Evolutionary conservation across 2,113 vertebrate genomes (phyloP), one percentile per base, ranked within the genome.

Genomic region (Pavo muticus): DNA sequence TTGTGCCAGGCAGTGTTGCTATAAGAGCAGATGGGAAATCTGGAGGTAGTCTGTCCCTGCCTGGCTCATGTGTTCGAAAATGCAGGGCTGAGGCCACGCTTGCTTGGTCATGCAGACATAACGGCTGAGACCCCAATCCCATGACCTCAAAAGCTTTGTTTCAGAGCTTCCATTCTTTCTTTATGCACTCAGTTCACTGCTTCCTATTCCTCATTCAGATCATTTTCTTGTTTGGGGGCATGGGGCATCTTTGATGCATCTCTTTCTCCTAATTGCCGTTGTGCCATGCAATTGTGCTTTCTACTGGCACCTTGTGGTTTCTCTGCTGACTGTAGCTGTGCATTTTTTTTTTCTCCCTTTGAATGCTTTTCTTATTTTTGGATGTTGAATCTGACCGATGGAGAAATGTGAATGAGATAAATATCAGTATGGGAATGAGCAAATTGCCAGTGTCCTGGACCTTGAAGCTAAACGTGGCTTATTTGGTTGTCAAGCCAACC

Each of bases 71-170:
- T 11, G 1, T 88, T 94, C 71, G 4, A 19, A 83, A 93, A 69
- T 89, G 47, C 3, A 1, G 74, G 68, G 75, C 50, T 81, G 94
- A 81, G 88, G 69, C 92, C 72, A 71, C 10, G 30, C 87, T 93
- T 96, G 96, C 86, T 96, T 95, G 90, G 69, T 96, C 96, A 94
- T 95, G 96, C 92, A 89, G 76, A 94, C 69, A 93, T 95, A 95
- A 94, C 83, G 88, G 73, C 88, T 78, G 73, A 95, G 93, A 91
- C 88, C 83, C 65, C 93, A 95, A 69, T 96, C 95, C 94, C 94
- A 93, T 95, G 95, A 95, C 95, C 90, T 96, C 95, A 75, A 88
- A 93, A 93, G 91, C 95, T 94, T 95, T 96, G 93, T 97, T 95
- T 95, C 88, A 93, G 93, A 80, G 94, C 72, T 90, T 73, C 82